These are phyloP conservation scores for Leontopithecus rosalia DNA, from an alignment of 2,797 vertebrate species.

Conservation along the genomic window DNA sequence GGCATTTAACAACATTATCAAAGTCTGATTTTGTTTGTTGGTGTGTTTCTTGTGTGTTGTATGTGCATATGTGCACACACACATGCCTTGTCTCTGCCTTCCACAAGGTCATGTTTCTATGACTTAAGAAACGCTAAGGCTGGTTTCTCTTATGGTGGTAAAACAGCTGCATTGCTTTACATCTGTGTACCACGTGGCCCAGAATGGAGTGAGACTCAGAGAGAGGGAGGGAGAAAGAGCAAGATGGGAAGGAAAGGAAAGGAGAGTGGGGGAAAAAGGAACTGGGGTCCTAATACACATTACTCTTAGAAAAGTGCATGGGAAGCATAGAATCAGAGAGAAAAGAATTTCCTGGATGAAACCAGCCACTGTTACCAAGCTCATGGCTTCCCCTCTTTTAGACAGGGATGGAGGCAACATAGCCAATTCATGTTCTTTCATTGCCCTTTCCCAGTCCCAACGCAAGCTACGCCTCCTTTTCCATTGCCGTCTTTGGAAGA, in stretches of 20 bases:
- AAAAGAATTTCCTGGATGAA: background rate
- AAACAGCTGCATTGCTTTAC: background rate
- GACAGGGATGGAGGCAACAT: background rate
- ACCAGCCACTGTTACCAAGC: background rate
- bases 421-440: background rate
- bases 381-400: background rate
- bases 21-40: background rate
- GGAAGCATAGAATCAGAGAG: background rate
- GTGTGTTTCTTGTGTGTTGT: background rate
- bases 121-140: background rate
- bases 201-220: background rate
- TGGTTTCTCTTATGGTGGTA: background rate
- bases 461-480: background rate
- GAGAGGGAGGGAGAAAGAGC: no score
- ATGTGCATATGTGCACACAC: background rate
- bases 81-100: background rate
- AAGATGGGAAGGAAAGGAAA: background rate
- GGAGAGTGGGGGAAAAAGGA: background rate
- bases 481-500: background rate
- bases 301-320: background rate
- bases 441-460: background rate
- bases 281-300: background rate
- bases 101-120: background rate
- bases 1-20: background rate
- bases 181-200: background rate